These are phyloP conservation scores for Nycticryphes semicollaris DNA, from an alignment of 2,113 vertebrate genomes.

Conservation along the genomic window DNA sequence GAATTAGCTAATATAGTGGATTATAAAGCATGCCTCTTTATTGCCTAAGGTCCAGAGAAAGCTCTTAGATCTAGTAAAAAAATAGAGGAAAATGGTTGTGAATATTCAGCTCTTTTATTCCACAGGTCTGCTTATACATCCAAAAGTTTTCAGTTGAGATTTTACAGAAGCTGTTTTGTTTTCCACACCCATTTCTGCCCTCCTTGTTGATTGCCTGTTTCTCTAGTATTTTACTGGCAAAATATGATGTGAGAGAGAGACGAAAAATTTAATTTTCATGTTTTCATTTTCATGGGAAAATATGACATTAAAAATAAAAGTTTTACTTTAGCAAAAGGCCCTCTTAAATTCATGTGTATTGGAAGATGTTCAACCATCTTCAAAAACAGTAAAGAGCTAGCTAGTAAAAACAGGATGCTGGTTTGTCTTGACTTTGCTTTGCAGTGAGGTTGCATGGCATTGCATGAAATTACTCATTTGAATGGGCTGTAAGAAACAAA, in stretches of 20 bases:
- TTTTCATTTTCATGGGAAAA: background rate
- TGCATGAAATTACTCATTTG: background rate
- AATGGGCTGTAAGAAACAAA: background rate
- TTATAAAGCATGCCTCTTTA: background rate
- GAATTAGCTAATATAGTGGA: background rate
- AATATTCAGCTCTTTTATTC: background rate
- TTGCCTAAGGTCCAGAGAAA: background rate
- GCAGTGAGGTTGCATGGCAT: background rate
- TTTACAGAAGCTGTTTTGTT: background rate
- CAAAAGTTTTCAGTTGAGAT: background rate
- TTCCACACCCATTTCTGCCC: background rate
- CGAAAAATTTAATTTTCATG: background rate
- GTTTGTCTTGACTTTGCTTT: background rate
- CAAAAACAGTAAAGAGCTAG: background rate
- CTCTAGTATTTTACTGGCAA: background rate
- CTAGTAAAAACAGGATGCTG: background rate
- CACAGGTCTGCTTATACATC: background rate
- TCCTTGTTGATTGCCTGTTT: background rate
- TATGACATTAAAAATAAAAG: accelerated
- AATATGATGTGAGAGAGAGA: background rate
- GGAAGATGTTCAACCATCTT: background rate
- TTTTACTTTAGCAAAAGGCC: background rate
- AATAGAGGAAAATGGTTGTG: background rate
- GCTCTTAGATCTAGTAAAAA: background rate
- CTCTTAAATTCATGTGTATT: background rate